These are phyloP conservation scores for Pseudois nayaur DNA, from an alignment of 2,113 vertebrate genomes.

Conservation along the genomic window DNA sequence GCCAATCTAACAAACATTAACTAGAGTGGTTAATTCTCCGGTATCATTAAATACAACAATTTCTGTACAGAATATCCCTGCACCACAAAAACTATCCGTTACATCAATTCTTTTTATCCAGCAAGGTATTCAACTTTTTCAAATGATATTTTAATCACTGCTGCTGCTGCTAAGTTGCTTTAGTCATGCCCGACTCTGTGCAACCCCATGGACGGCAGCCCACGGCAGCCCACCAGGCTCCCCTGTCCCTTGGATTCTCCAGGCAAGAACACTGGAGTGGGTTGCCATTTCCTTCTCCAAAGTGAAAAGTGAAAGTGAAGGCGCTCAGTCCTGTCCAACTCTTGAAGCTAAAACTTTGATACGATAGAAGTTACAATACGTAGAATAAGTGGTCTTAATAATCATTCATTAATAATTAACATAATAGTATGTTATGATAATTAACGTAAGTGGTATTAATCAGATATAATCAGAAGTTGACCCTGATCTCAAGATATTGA, in stretches of 20 bases:
- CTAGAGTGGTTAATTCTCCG: neutral
- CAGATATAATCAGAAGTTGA: slow-evolving; percentile 5
- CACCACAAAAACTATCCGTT: neutral
- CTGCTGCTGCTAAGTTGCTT: no score
- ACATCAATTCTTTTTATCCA: neutral
- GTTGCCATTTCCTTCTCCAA: no score
- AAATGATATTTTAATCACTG: neutral
- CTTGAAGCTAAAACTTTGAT: slow-evolving; percentile 9
- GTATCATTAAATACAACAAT: neutral
- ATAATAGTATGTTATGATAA: neutral
- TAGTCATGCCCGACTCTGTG: no score
- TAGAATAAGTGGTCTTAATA: neutral
- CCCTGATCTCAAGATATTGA: neutral
- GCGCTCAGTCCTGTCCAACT: no score
- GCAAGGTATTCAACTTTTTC: neutral
- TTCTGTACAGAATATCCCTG: neutral
- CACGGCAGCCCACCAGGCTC: no score
- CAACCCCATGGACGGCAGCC: no score
- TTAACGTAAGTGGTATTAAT: neutral
- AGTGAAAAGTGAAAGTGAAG: no score
- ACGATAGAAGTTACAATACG: neutral
- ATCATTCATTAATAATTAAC: neutral
- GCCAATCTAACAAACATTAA: neutral
- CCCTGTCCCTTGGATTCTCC: no score
- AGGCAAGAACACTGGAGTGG: no score